These are phyloP conservation scores for Drosophila sp. DNA, from an alignment of 1,140 invertebrate species.

Conservation along the genomic window DNA sequence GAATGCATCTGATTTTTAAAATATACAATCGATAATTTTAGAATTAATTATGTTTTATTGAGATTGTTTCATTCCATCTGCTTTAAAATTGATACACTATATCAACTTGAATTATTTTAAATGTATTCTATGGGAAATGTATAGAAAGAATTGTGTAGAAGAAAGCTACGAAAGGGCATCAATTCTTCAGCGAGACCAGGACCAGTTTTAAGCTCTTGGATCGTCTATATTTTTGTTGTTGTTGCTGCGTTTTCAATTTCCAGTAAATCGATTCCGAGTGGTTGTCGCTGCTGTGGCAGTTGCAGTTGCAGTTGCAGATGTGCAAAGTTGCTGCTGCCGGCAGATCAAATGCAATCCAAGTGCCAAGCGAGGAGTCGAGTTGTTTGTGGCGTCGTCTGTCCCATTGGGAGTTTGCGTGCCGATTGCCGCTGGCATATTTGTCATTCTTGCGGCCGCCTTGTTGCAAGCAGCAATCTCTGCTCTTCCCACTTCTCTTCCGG, in stretches of 20 bases:
- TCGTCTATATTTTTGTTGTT: neutral
- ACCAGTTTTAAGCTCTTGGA: neutral
- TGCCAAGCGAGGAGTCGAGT: slow-evolving; percentile 10
- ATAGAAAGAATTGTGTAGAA: neutral
- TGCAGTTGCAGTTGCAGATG: neutral
- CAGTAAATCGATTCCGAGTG: slow-evolving; percentile 52
- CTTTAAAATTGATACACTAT: too few relatives aligned
- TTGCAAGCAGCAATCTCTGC: slow-evolving; percentile 32
- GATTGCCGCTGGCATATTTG: slow-evolving; percentile 71
- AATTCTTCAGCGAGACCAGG: neutral
- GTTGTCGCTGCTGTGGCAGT: slow-evolving; percentile 6
- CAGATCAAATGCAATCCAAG: slow-evolving; percentile 37
- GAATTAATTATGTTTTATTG: too few relatives aligned
- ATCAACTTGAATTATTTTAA: too few relatives aligned
- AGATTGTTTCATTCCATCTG: too few relatives aligned
- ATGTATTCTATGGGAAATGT: too few relatives aligned
- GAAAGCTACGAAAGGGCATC: neutral
- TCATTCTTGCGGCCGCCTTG: slow-evolving; percentile 59
- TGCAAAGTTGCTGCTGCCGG: slow-evolving; percentile 13
- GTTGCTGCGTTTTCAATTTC: slow-evolving; percentile 33
- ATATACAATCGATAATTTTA: too few relatives aligned
- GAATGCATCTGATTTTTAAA: too few relatives aligned
- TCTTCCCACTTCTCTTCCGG: slow-evolving; percentile 39
- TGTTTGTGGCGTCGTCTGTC: slow-evolving; percentile 15
- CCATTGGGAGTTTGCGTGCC: slow-evolving; percentile 49